Conservation (phyloP, 2,113 vertebrate genomes). For the Mola mola region DNA sequence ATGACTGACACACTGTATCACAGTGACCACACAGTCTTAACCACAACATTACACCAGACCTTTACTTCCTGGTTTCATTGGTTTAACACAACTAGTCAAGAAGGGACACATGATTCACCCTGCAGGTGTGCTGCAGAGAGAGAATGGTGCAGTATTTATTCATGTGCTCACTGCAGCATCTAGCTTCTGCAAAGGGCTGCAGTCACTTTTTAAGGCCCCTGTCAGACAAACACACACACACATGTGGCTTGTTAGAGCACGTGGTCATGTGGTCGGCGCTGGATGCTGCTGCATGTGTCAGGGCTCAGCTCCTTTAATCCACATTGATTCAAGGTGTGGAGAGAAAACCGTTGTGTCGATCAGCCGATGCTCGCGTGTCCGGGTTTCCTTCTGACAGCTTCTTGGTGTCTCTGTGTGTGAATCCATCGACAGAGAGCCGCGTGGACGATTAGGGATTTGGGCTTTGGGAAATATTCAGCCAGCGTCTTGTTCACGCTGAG, state of each 20-base stretch:
- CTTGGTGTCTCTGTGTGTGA: background rate
- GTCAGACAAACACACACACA: constrained; percentile 4
- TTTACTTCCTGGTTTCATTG: too few species aligned
- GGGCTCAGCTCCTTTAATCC: constrained; percentile 52
- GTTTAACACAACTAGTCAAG: too few species aligned
- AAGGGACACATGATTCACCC: too few species aligned
- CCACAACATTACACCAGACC: too few species aligned
- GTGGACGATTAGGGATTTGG: background rate
- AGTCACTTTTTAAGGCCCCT: constrained; percentile 51
- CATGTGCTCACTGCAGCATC: constrained; percentile 62
- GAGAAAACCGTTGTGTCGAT: constrained; percentile 43
- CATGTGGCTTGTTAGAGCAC: constrained; percentile 32
- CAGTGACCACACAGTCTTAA: too few species aligned
- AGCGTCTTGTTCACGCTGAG: constrained; percentile 20
- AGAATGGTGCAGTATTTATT: constrained; percentile 64
- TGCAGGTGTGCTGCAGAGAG: too few species aligned
- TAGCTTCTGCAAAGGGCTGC: constrained; percentile 54
- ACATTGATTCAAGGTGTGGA: constrained; percentile 50
- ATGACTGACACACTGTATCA: too few species aligned
- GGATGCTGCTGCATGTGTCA: constrained; percentile 43
- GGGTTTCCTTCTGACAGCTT: constrained; percentile 1
- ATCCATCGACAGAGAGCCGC: too few species aligned
- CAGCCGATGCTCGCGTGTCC: constrained; percentile 30
- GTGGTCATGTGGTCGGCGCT: constrained; percentile 24
- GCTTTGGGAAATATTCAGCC: too few species aligned